A percentile compares a stretch with the other conserved stretches of the same genome.
phyloP scores from a whole-genome alignment of 2,797 vertebrate species.

The Etheostoma nigrum region DNA sequence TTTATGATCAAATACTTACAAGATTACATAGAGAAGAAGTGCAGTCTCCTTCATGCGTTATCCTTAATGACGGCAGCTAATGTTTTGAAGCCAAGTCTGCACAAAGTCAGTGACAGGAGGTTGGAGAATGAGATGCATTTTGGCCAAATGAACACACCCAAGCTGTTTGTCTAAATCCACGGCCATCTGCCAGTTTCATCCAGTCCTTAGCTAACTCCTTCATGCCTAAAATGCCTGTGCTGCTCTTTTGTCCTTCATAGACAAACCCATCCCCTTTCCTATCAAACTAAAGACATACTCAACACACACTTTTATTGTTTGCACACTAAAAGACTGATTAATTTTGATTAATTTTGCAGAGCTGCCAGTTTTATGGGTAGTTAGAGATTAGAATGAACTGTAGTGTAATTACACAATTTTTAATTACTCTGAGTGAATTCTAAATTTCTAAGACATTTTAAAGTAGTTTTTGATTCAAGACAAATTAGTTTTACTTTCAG shows the following conservation, averaged over 20 bases:
- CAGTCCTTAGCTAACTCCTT: conserved; percentile 12
- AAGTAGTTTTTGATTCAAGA: conserved; percentile 27
- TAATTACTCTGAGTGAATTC: conserved; percentile 51
- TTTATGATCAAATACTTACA: too few relatives aligned
- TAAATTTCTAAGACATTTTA: conserved; percentile 24
- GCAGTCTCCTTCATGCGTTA: conserved; percentile 14
- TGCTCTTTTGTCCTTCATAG: conserved; percentile 51
- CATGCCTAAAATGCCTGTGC: conserved; percentile 4
- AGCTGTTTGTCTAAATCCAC: conserved; percentile 50
- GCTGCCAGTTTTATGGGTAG: conserved; percentile 11
- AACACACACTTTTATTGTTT: conserved; percentile 18
- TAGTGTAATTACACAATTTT: conserved; percentile 45
- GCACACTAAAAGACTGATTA: conserved; percentile 21
- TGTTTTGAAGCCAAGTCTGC: conserved; percentile 17
- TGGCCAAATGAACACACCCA: conserved; percentile 40
- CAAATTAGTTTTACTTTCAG: conserved; percentile 32
- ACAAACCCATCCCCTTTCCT: conserved; percentile 10
- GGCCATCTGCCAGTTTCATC: conserved; percentile 47
- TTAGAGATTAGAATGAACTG: conserved; percentile 22
- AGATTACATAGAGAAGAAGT: not conserved
- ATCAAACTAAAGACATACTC: conserved; percentile 1
- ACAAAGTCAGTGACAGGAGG: conserved; percentile 29
- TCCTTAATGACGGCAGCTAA: conserved; percentile 5
- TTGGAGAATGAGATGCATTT: conserved; percentile 22
- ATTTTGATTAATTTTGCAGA: conserved; percentile 31